phyloP scores from a whole-genome alignment of 1,140 invertebrate species.

The Cyrtorhinus lividipennis region DNA sequence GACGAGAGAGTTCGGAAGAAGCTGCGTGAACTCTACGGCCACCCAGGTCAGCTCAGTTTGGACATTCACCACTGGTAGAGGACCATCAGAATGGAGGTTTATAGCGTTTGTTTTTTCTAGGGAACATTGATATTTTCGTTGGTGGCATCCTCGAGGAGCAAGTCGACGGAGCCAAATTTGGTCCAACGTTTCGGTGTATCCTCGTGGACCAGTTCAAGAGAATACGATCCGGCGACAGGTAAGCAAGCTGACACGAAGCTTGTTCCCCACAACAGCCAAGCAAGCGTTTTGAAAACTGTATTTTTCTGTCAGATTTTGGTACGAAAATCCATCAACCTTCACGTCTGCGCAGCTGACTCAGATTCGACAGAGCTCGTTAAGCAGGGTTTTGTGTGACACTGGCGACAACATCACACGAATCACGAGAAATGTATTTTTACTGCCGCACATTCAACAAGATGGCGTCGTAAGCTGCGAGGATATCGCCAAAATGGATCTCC shows the following conservation, averaged over 20 bases:
- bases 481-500: conserved; percentile 59
- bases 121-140: conserved; percentile 91
- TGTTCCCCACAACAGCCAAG: not conserved
- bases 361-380: conserved; percentile 61
- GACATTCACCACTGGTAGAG: not conserved
- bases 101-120: conserved; percentile 26
- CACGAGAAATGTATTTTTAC: conserved; percentile 57
- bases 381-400: conserved; percentile 75
- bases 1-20: conserved; percentile 55
- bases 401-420: conserved; percentile 67
- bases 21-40: conserved; percentile 75
- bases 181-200: conserved; percentile 83
- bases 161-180: conserved; percentile 68
- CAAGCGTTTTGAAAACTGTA: no score
- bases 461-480: conserved; percentile 50
- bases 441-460: conserved; percentile 46
- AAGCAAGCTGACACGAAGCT: conserved; percentile 15
- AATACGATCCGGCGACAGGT: conserved; percentile 77
- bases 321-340: conserved; percentile 79
- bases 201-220: conserved; percentile 81
- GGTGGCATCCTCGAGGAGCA: conserved; percentile 89
- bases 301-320: conserved; percentile 68
- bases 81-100: no score
- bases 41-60: conserved; percentile 57
- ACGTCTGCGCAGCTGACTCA: conserved; percentile 64